Evolutionary conservation across 2,888 invertebrate species (phyloP).

Genomic region (Beris morrisii): DNA sequence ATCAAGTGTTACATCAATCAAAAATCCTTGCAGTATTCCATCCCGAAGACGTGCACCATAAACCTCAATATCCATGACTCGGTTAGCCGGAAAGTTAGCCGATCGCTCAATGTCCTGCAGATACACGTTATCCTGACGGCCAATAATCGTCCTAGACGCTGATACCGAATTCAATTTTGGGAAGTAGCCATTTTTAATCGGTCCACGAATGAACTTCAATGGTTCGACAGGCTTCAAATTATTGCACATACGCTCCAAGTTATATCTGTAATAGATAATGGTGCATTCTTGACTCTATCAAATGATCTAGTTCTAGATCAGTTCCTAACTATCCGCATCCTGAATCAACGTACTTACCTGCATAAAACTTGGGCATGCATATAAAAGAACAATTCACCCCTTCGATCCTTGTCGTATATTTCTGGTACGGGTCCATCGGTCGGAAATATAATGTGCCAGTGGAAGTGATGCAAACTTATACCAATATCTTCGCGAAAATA

Average conservation of each 20-base stretch:
- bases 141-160: slow-evolving; percentile 16
- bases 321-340: too few relatives aligned
- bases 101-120: slow-evolving; percentile 51
- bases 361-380: slow-evolving; percentile 55
- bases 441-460: slow-evolving; percentile 54
- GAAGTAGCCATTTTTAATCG: slow-evolving; percentile 23
- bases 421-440: slow-evolving; percentile 41
- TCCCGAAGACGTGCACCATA: slow-evolving; percentile 64
- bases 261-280: slow-evolving; percentile 30
- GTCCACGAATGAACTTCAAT: not conserved
- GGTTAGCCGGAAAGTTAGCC: slow-evolving; percentile 58
- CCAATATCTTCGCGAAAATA: slow-evolving; percentile 55
- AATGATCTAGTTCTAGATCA: too few relatives aligned
- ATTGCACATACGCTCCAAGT: slow-evolving; percentile 24
- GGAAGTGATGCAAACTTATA: slow-evolving; percentile 54
- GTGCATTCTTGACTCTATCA: too few relatives aligned
- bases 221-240: slow-evolving; percentile 12
- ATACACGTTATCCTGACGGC: slow-evolving; percentile 18
- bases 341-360: slow-evolving; percentile 43
- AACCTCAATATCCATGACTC: slow-evolving; percentile 61
- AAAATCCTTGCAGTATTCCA: slow-evolving; percentile 62
- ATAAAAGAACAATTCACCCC: slow-evolving; percentile 55
- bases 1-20: slow-evolving; percentile 46
- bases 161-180: slow-evolving; percentile 51
- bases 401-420: slow-evolving; percentile 48